Conservation (phyloP, 2,888 invertebrate species). For the Agrochola lota region DNA sequence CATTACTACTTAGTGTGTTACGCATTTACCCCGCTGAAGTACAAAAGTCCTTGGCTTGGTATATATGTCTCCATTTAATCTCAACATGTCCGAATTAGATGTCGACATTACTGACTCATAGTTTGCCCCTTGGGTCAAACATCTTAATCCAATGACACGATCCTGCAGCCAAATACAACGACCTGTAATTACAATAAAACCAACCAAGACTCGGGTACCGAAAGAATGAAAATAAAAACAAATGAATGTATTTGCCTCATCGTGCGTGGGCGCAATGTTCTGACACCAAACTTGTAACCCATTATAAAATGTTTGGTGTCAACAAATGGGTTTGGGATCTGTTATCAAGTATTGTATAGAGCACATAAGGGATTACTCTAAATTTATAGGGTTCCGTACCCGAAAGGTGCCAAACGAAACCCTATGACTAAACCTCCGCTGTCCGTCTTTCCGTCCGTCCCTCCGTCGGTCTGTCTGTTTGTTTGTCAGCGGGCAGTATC, state of each 20-base stretch:
- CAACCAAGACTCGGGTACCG: slow-evolving; percentile 11
- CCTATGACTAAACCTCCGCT: too few species aligned
- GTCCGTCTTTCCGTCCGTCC: too few species aligned
- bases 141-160: slow-evolving; percentile 47
- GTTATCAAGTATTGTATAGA: neutral
- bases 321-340: slow-evolving; percentile 20
- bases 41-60: neutral
- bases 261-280: slow-evolving; percentile 46
- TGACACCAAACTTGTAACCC: slow-evolving; percentile 27
- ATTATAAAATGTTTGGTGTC: slow-evolving; percentile 33
- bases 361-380: neutral
- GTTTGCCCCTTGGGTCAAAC: slow-evolving; percentile 36
- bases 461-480: too few species aligned
- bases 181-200: slow-evolving; percentile 56
- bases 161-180: slow-evolving; percentile 45
- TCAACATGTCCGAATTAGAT: slow-evolving; percentile 8
- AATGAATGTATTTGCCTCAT: slow-evolving; percentile 22
- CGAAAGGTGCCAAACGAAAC: too few species aligned
- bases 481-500: too few species aligned
- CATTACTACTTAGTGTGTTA: too few species aligned
- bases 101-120: neutral
- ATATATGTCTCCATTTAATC: slow-evolving; percentile 14
- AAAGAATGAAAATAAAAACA: slow-evolving; percentile 50
- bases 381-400: neutral
- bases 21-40: too few species aligned